These are phyloP conservation scores for Caenorhabditis virilis DNA, from an alignment of 2,888 invertebrate species.

Conservation along the genomic window DNA sequence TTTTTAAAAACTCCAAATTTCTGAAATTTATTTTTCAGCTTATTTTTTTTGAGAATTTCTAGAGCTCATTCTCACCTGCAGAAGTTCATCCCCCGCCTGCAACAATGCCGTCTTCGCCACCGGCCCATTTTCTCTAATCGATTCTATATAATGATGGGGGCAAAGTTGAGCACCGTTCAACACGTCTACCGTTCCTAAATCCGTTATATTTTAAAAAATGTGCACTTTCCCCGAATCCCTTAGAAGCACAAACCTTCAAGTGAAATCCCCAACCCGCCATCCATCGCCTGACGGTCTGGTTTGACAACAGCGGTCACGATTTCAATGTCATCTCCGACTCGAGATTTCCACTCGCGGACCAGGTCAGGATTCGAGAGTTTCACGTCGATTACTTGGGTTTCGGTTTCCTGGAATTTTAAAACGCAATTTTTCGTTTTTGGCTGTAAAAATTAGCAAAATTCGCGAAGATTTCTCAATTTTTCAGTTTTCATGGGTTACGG, in stretches of 20 bases:
- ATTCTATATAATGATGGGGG: slow-evolving; percentile 95
- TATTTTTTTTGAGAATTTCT: no score
- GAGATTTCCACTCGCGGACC: slow-evolving; percentile 49
- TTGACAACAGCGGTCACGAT: slow-evolving; percentile 52
- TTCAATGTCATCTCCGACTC: slow-evolving; percentile 46
- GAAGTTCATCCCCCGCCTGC: slow-evolving; percentile 90
- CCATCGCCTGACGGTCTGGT: slow-evolving; percentile 70
- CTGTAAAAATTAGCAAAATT: no score
- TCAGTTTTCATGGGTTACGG: no score
- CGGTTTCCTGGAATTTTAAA: slow-evolving; percentile 52
- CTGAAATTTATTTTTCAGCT: no score
- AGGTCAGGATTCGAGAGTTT: slow-evolving; percentile 57
- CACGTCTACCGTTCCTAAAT: slow-evolving; percentile 94
- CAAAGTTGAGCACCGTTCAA: slow-evolving; percentile 94
- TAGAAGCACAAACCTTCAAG: slow-evolving; percentile 78
- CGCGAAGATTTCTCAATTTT: no score
- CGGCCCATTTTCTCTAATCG: slow-evolving; percentile 92
- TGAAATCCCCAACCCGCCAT: slow-evolving; percentile 83
- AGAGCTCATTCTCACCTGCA: no score
- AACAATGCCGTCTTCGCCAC: slow-evolving; percentile 88
- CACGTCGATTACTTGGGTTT: slow-evolving; percentile 64
- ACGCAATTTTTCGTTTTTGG: no score
- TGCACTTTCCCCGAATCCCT: neutral
- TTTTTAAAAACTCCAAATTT: no score
- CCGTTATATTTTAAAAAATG: no score